Base-by-base conservation (phyloP, 1,140 invertebrate species). In the Hyles euphorbiae region DNA sequence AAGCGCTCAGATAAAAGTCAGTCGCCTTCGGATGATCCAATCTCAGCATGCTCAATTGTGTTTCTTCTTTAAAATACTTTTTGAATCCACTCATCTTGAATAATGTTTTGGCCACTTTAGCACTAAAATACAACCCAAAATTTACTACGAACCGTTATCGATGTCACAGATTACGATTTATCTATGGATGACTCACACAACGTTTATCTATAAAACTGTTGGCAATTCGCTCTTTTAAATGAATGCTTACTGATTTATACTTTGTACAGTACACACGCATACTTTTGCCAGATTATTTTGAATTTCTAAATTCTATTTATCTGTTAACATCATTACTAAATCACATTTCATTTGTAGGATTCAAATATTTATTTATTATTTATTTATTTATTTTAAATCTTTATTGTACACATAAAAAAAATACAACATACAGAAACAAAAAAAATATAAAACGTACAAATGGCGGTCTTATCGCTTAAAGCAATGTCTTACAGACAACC, bases 1-100 rank as follows among this genome's bases (percentile, higher is more conserved):
- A 87, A 75, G 60, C 67, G 58, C 80, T 84, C 5, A 82, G 71
- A 49, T 81, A 84, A 47, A 86, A 87, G 55, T 82, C 74, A 22
- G 77, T 54, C 11, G 74, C 71, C 5, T 81, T 77, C 0, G 65
- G 60, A 53, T 84, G 73, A 50, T 82, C 83, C 53, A 87, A 65
- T 0, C 70, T 68, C 22, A 84, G 53, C 74, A 77, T 84, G 4
- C 63, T 62, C 50, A 60, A 53, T 11, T 76, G 63, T 10, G 63
- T 65, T 64, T 87, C 81, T 56, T 81, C 56, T 61, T 72, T 77
- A 48, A 82, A 83, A 71, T 84, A 87, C 3, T 60, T 65, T 56
- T 74, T 80, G 12, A 84, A 52, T 10, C 64, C 80, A 72, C 70
- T 74, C 84, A 87, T 87, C 44, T 63, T 72, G 33, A 49, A 32